These are phyloP conservation scores for Gephyroberyx darwinii DNA, from an alignment of 2,797 vertebrate genomes.

Conservation along the genomic window DNA sequence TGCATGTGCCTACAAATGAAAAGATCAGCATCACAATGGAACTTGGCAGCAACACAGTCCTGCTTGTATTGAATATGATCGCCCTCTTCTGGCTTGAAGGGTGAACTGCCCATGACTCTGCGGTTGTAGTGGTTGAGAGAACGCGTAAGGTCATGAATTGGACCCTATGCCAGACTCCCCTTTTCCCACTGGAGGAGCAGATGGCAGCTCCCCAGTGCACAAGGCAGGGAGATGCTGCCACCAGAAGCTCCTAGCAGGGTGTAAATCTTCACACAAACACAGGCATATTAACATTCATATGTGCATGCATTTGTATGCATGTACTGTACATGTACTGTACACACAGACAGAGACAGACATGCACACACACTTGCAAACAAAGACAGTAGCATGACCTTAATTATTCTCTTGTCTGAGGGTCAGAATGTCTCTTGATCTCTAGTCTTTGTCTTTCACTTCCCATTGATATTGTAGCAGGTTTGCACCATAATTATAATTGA, in stretches of 20 bases:
- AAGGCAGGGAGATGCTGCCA: conserved; percentile 64
- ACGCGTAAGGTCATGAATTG: conserved; percentile 65
- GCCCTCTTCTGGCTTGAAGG: conserved; percentile 63
- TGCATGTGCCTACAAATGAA: too few relatives aligned
- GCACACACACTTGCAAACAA: background rate
- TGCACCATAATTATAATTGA: background rate
- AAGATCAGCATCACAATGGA: too few relatives aligned
- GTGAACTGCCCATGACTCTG: conserved; percentile 44
- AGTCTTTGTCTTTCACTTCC: background rate
- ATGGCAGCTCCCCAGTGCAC: conserved; percentile 74
- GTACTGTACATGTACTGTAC: background rate
- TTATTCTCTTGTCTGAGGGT: conserved; percentile 11
- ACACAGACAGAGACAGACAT: background rate
- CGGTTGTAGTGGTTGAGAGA: conserved; percentile 23
- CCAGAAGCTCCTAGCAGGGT: conserved; percentile 70
- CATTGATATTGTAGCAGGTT: conserved; percentile 16
- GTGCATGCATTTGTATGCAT: conserved; percentile 11
- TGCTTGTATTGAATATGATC: conserved; percentile 57
- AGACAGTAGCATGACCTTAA: conserved; percentile 23
- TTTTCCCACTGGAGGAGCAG: conserved; percentile 73
- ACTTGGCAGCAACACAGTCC: background rate
- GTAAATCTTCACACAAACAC: conserved; percentile 48
- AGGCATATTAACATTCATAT: conserved; percentile 15
- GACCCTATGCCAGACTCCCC: conserved; percentile 68
- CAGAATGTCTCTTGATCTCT: conserved; percentile 17